Evolutionary conservation across 2,888 invertebrate genomes (phyloP).

Genomic region (Napeogenes inachia): DNA sequence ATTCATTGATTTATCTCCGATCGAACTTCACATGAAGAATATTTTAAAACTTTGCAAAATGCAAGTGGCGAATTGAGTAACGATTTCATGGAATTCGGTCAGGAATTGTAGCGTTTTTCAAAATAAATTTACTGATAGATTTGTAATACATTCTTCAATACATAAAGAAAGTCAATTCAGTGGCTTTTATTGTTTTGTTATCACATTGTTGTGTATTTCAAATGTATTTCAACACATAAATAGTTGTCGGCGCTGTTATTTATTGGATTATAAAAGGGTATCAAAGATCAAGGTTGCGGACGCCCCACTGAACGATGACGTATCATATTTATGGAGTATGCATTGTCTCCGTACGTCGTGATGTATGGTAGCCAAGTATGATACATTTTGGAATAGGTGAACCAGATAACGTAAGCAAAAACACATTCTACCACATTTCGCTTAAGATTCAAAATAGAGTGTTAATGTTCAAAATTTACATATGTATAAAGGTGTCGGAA

Average conservation of each 20-base stretch:
- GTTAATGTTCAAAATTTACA: conserved; percentile 19
- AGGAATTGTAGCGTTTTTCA: conserved; percentile 8
- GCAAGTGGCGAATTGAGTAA: conserved; percentile 42
- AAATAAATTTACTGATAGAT: too few species aligned
- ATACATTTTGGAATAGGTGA: conserved; percentile 47
- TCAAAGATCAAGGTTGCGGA: conserved; percentile 46
- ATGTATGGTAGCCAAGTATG: conserved; percentile 44
- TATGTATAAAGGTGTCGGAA: conserved; percentile 24
- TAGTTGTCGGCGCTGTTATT: conserved; percentile 42
- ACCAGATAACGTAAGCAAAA: conserved; percentile 20
- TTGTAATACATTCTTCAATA: too few species aligned
- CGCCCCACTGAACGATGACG: conserved; percentile 54
- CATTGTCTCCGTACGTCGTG: conserved; percentile 56
- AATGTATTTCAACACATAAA: conserved; percentile 5
- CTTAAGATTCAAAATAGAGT: not conserved
- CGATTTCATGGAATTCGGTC: conserved; percentile 35
- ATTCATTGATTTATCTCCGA: conserved; percentile 34
- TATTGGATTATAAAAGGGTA: conserved; percentile 62
- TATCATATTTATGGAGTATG: conserved; percentile 64
- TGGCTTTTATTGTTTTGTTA: conserved; percentile 2
- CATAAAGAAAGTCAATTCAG: not conserved
- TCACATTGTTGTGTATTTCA: too few species aligned
- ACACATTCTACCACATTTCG: not conserved
- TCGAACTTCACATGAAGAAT: conserved; percentile 29
- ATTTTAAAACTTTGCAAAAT: conserved; percentile 21